Conservation (phyloP, 2,113 vertebrate species). For the Daubentonia madagascariensis region DNA sequence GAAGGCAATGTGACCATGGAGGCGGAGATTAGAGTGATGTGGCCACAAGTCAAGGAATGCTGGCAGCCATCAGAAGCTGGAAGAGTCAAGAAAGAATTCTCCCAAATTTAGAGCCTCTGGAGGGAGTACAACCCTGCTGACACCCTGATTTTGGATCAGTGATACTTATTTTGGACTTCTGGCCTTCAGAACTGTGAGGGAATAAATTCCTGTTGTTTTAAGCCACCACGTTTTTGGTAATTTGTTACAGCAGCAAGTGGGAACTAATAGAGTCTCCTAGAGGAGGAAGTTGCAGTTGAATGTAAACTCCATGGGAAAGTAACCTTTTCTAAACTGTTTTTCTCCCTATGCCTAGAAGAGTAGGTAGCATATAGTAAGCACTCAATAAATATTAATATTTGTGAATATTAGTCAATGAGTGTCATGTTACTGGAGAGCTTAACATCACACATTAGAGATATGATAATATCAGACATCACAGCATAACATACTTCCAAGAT, state of each 20-base stretch:
- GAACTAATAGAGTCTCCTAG: not conserved
- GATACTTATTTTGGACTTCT: not conserved
- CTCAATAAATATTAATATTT: not conserved
- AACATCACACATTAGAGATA: not conserved
- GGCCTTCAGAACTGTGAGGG: not conserved
- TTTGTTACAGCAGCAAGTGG: not conserved
- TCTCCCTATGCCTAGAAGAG: not conserved
- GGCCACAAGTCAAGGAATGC: not conserved
- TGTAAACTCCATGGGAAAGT: not conserved
- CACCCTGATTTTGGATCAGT: too few relatives aligned
- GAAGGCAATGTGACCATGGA: not conserved
- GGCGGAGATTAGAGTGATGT: not conserved
- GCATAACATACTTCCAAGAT: not conserved
- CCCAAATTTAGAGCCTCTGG: not conserved
- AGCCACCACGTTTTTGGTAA: not conserved
- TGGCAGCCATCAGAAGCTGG: not conserved
- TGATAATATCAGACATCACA: not conserved
- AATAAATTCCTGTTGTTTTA: not conserved
- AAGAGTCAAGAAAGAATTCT: not conserved
- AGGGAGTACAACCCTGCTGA: not conserved
- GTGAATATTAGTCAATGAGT: not conserved
- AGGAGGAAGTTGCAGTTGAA: not conserved
- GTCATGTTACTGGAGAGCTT: not conserved
- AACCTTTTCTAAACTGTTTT: not conserved
- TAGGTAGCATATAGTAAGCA: not conserved